A percentile compares a stretch with the other conserved stretches of the same genome.
Evolutionary conservation across 2,888 invertebrate species (phyloP).

Genomic region (Callosobruchus maculatus): DNA sequence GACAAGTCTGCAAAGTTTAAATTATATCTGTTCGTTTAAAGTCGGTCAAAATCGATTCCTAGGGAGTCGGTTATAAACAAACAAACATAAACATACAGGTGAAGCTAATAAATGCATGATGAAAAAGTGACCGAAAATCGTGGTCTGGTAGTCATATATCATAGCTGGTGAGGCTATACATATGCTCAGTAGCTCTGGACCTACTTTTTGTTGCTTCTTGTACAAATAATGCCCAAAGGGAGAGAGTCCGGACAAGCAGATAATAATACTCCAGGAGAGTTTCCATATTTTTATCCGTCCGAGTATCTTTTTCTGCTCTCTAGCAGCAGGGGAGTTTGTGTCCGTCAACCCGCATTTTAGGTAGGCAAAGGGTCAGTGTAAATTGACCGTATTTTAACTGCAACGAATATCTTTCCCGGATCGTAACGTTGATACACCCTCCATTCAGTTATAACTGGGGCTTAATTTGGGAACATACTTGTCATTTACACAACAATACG

Average conservation of each 20-base stretch:
- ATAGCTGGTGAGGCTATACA: too few species aligned
- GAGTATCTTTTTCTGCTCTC: background rate
- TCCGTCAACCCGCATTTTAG: background rate
- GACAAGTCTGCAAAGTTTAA: too few species aligned
- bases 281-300: background rate
- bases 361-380: background rate
- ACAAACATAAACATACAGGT: too few species aligned
- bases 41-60: too few species aligned
- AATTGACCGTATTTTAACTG: background rate
- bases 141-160: too few species aligned
- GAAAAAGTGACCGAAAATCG: too few species aligned
- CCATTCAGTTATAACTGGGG: background rate
- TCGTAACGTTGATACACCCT: background rate
- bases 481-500: background rate
- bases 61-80: too few species aligned
- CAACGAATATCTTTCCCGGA: background rate
- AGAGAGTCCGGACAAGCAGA: background rate
- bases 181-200: too few species aligned
- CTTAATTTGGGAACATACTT: background rate
- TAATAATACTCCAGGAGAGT: background rate
- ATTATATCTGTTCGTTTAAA: too few species aligned
- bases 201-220: background rate
- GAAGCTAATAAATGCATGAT: too few species aligned
- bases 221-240: background rate
- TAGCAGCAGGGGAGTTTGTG: background rate